Evolutionary conservation across 1,140 invertebrate genomes (phyloP).

Genomic region (Drosophila santomea): DNA sequence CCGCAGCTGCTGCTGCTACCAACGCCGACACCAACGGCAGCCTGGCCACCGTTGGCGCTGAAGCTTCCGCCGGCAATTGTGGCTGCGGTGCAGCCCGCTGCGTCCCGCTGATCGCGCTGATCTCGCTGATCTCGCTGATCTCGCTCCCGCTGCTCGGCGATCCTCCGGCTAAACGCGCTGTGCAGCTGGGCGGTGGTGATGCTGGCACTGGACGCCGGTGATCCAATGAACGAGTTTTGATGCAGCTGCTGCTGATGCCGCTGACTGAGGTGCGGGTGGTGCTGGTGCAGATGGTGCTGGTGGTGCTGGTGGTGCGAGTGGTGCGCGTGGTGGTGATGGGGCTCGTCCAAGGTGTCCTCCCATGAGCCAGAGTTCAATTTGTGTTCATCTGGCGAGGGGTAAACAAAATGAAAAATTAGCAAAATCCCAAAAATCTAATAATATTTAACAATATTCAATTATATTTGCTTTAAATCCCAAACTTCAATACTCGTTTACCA

Average conservation of each 20-base stretch:
- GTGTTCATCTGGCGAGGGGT: constrained; percentile 61
- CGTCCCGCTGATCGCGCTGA: constrained; percentile 39
- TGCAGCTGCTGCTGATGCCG: constrained; percentile 28
- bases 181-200: constrained; percentile 76
- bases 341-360: constrained; percentile 75
- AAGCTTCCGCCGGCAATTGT: constrained; percentile 84
- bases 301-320: constrained; percentile 29
- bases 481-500: no score
- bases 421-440: no score
- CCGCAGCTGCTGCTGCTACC: constrained; percentile 51
- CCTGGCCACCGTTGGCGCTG: constrained; percentile 81
- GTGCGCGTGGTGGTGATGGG: constrained; percentile 36
- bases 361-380: constrained; percentile 80
- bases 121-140: constrained; percentile 58
- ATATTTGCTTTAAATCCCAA: no score
- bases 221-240: constrained; percentile 35
- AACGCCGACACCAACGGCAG: constrained; percentile 80
- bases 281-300: constrained; percentile 24
- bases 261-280: constrained; percentile 18
- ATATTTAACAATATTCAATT: background rate
- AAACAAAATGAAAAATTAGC: background rate
- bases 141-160: constrained; percentile 62
- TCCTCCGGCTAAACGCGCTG: constrained; percentile 67
- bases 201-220: constrained; percentile 51
- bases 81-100: constrained; percentile 29